phyloP scores from a whole-genome alignment of 2,113 vertebrate genomes.

The Platanista minor region DNA sequence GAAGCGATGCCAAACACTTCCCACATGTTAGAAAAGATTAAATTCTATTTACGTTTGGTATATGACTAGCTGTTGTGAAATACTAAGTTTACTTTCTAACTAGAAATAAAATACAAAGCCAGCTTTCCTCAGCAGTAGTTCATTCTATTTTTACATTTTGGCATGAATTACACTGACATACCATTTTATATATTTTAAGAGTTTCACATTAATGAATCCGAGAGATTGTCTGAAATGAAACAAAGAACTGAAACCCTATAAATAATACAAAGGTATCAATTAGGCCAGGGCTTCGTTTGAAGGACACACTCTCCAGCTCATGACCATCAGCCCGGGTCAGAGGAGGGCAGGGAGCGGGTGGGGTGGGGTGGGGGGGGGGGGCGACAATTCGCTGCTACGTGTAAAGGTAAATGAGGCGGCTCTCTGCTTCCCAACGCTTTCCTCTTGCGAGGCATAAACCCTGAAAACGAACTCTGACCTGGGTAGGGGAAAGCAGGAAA shows the following conservation, averaged over 20 bases:
- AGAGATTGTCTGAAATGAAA: neutral
- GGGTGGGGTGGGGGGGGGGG: too few relatives aligned
- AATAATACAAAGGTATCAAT: neutral
- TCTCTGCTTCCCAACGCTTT: neutral
- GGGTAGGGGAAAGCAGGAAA: neutral
- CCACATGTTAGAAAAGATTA: neutral
- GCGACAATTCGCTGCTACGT: neutral
- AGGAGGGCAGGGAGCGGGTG: too few relatives aligned
- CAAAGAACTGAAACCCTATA: neutral
- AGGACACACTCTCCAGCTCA: neutral
- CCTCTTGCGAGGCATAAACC: neutral
- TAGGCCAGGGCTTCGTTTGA: neutral
- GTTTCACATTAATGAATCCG: neutral
- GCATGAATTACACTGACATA: neutral
- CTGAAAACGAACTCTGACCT: neutral
- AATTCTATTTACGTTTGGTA: neutral
- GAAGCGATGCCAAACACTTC: neutral
- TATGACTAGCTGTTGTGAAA: neutral
- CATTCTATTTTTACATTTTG: neutral
- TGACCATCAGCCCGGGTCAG: accelerated
- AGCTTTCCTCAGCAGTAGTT: neutral
- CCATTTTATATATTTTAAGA: constrained; percentile 16
- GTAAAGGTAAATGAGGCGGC: neutral
- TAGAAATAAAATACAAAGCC: neutral
- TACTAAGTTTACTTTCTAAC: neutral